A percentile compares a stretch with the other conserved stretches of the same genome.
These are phyloP conservation scores for Chionomys nivalis DNA, from an alignment of 2,113 vertebrate genomes.

Conservation along the genomic window DNA sequence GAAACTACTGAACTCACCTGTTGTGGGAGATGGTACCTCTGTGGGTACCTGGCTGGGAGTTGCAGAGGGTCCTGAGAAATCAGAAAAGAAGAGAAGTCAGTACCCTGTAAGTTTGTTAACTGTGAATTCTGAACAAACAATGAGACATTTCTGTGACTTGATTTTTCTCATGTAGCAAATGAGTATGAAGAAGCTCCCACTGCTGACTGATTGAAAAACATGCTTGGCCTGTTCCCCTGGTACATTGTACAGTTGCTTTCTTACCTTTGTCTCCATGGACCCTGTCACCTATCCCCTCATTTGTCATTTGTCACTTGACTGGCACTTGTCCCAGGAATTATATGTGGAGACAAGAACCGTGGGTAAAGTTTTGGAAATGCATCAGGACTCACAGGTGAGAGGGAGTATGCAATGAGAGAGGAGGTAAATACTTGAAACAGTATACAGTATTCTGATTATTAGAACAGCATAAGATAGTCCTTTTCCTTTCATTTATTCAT, in stretches of 20 bases:
- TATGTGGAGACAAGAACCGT: not conserved
- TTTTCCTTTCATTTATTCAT: not conserved
- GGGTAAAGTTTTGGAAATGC: too few species aligned
- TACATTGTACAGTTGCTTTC: not conserved
- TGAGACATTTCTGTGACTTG: not conserved
- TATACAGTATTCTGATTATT: not conserved
- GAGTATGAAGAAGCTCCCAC: not conserved
- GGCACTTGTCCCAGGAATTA: not conserved
- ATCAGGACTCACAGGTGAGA: not conserved
- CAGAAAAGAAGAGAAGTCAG: not conserved
- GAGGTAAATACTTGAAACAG: not conserved
- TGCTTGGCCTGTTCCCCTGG: not conserved
- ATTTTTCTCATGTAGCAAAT: not conserved
- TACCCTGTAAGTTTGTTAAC: not conserved
- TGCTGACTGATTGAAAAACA: not conserved
- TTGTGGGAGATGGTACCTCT: not conserved
- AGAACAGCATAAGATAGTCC: not conserved
- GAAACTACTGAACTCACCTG: constrained; percentile 6
- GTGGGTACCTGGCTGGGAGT: not conserved
- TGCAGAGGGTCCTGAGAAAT: constrained; percentile 17
- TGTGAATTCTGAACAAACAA: not conserved
- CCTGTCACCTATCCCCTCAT: not conserved
- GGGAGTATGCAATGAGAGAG: not conserved
- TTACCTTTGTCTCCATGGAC: not conserved
- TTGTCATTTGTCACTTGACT: not conserved